phyloP scores from a whole-genome alignment of 2,113 vertebrate species.

The Corythornis madagascariensis region DNA sequence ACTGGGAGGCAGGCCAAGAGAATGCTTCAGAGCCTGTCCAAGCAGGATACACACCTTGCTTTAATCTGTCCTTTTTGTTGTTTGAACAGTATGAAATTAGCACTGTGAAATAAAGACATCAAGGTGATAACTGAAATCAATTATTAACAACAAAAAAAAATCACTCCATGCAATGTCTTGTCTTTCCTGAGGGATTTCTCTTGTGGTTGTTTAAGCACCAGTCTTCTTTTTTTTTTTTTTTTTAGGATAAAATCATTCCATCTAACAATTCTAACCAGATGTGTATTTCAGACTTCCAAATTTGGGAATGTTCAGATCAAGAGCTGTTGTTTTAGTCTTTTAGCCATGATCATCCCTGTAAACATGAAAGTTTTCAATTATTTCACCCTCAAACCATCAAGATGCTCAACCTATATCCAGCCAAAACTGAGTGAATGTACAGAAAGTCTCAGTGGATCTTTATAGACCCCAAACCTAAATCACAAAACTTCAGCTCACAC shows the following conservation, averaged over 20 bases:
- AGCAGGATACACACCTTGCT: not conserved
- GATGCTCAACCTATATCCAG: not conserved
- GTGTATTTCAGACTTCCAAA: conserved; percentile 63
- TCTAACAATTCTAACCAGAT: conserved; percentile 61
- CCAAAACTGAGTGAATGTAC: not conserved
- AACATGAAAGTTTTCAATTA: conserved; percentile 3
- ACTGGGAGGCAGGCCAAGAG: not conserved
- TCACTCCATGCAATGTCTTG: not conserved
- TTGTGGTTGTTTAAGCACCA: not conserved
- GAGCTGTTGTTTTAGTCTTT: conserved; percentile 8
- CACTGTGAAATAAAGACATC: not conserved
- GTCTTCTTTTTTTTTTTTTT: not conserved
- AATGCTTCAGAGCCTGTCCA: not conserved
- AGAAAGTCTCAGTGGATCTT: not conserved
- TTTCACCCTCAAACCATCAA: not conserved
- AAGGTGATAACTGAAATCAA: not conserved
- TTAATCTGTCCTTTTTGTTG: not conserved
- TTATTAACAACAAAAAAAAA: not conserved
- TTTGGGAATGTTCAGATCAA: conserved; percentile 48
- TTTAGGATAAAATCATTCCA: conserved; percentile 9
- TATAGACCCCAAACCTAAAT: not conserved
- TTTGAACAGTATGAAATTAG: not conserved
- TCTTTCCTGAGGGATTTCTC: not conserved
- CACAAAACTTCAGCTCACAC: not conserved
- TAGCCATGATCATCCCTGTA: not conserved